A percentile compares a stretch with the other conserved stretches of the same genome.
phyloP scores from a whole-genome alignment of 2,113 vertebrate species.

The Malurus melanocephalus region DNA sequence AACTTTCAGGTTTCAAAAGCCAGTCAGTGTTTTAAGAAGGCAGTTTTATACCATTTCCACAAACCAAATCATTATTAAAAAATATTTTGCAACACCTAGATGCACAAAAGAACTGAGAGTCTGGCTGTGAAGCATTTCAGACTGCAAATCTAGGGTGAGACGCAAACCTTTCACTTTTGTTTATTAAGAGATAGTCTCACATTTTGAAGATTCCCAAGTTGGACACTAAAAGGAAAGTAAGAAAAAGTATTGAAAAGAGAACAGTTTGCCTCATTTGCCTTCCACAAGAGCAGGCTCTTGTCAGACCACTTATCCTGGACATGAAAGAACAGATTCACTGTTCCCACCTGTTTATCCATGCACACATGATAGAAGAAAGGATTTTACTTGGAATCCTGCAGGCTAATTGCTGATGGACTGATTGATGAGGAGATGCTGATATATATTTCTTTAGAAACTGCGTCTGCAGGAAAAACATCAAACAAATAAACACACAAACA shows the following conservation, averaged over 20 bases:
- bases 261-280: not conserved
- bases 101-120: not conserved
- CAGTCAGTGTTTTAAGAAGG: not conserved
- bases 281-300: not conserved
- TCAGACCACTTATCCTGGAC: not conserved
- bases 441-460: not conserved
- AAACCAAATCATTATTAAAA: not conserved
- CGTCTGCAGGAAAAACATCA: not conserved
- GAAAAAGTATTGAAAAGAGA: not conserved
- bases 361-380: not conserved
- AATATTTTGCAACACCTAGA: not conserved
- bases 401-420: not conserved
- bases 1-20: not conserved
- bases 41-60: not conserved
- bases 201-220: not conserved
- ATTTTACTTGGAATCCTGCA: not conserved
- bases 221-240: not conserved
- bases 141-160: not conserved
- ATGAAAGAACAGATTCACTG: not conserved
- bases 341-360: not conserved
- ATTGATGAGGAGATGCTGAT: not conserved
- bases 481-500: not conserved
- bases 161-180: accelerated
- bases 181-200: not conserved
- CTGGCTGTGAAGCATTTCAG: not conserved